phyloP scores from a whole-genome alignment of 2,797 vertebrate genomes.

The Acipenser oxyrinchus region DNA sequence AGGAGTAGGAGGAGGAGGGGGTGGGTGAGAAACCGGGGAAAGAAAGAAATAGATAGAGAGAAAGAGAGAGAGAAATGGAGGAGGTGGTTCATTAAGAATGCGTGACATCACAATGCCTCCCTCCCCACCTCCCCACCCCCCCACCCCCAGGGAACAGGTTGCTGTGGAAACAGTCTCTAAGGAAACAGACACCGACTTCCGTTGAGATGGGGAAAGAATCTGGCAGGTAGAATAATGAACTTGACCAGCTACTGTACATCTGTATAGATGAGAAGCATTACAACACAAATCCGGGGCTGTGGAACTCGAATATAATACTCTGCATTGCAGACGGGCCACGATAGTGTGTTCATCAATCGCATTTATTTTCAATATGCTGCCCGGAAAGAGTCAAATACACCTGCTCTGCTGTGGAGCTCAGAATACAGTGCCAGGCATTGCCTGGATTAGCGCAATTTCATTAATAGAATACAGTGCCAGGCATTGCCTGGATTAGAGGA shows the following conservation, averaged over 20 bases:
- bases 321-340: too few relatives aligned
- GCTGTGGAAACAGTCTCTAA: slow-evolving; percentile 68
- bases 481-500: too few relatives aligned
- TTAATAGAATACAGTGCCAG: too few relatives aligned
- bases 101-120: slow-evolving; percentile 54
- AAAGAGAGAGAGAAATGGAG: slow-evolving; percentile 26
- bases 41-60: slow-evolving; percentile 18
- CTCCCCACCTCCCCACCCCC: slow-evolving; percentile 28
- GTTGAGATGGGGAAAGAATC: slow-evolving; percentile 31
- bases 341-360: too few relatives aligned
- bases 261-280: too few relatives aligned
- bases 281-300: too few relatives aligned
- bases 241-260: too few relatives aligned
- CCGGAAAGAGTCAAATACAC: too few relatives aligned
- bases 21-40: neutral
- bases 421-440: neutral
- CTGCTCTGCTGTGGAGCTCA: too few relatives aligned
- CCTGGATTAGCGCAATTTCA: neutral
- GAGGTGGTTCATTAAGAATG: slow-evolving; percentile 64
- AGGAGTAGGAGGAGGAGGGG: neutral
- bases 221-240: slow-evolving; percentile 28
- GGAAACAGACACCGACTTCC: slow-evolving; percentile 46
- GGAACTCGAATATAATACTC: too few relatives aligned
- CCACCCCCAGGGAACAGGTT: slow-evolving; percentile 52
- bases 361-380: too few relatives aligned